Evolutionary conservation across 2,113 vertebrate species (phyloP), one percentile per base, ranked within the genome.

Genomic region (Sterna hirundo): DNA sequence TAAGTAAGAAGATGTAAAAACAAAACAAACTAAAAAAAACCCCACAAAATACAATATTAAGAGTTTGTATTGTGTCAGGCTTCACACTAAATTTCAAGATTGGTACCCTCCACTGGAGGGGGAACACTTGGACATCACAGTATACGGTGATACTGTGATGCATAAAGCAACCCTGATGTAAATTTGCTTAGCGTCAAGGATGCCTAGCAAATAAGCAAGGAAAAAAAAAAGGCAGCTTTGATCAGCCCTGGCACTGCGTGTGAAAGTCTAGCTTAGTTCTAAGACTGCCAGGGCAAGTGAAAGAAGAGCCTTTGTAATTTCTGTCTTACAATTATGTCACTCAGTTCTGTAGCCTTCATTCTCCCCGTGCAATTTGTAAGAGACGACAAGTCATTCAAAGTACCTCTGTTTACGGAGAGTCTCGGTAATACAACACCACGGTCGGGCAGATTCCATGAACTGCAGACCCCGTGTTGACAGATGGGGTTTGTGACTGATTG

Each of bases 301-400:
- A 95, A 95, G 85, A 78, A 93, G 83, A 81, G 72, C 86, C 54
- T 93, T 96, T 94, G 93, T 92, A 87, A 95, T 89, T 94, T 96
- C 78, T 96, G 82, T 96, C 94, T 96, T 94, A 76, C 93, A 96
- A 74, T 95, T 84, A 90, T 86, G 94, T 92, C 96, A 93, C 90
- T 95, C 91, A 94, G 66, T 91, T 89, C 78, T 13, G 22, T 54
- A 90, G 93, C 94, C 92, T 96, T 83, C 94, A 90, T 93, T 97
- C 95, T 94, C n/a, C 70, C 76, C 0, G 1, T 68, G 90, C 96
- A 93, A 75, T 92, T 93, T 90, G 94, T 96, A 96, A 92, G 94
- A 97, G 94, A 95, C 7, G 51, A 86, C 88, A 88, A 97, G 92
- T 96, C 95, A 96, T 94, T 96, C 97, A 96, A 91, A 97, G 85